Evolutionary conservation across 2,113 vertebrate genomes (phyloP).

Genomic region (Lonchura striata): DNA sequence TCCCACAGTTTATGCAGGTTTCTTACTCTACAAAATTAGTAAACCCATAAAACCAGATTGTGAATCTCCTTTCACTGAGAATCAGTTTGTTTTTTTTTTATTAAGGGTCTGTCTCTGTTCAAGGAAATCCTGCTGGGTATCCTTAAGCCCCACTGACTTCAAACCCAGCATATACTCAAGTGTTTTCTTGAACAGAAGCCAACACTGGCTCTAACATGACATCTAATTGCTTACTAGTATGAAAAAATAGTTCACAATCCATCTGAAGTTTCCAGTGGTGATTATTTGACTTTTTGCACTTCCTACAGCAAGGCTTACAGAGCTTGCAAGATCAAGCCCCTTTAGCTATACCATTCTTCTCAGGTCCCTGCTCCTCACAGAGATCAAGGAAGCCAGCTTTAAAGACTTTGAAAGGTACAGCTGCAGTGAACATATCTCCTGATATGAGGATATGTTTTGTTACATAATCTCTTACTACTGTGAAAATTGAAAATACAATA

Average conservation of each 20-base stretch:
- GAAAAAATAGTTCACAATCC: neutral
- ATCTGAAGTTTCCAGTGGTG: neutral
- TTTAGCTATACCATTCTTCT: neutral
- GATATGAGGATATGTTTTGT: neutral
- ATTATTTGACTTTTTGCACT: neutral
- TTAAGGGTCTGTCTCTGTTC: neutral
- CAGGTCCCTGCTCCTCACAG: neutral
- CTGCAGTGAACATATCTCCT: neutral
- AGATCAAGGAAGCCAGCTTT: neutral
- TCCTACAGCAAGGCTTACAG: neutral
- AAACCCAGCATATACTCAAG: neutral
- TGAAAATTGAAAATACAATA: neutral
- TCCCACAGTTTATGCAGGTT: neutral
- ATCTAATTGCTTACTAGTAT: neutral
- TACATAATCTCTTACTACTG: neutral
- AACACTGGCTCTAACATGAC: neutral
- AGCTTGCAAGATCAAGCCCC: neutral
- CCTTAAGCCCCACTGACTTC: neutral
- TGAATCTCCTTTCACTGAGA: neutral
- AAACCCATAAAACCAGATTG: neutral
- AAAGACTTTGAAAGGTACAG: neutral
- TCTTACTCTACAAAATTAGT: neutral
- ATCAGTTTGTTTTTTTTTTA: neutral
- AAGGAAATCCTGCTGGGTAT: neutral
- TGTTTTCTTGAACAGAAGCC: neutral